These are phyloP conservation scores for Limnodromus scolopaceus DNA, from an alignment of 2,797 vertebrate genomes.

Conservation along the genomic window DNA sequence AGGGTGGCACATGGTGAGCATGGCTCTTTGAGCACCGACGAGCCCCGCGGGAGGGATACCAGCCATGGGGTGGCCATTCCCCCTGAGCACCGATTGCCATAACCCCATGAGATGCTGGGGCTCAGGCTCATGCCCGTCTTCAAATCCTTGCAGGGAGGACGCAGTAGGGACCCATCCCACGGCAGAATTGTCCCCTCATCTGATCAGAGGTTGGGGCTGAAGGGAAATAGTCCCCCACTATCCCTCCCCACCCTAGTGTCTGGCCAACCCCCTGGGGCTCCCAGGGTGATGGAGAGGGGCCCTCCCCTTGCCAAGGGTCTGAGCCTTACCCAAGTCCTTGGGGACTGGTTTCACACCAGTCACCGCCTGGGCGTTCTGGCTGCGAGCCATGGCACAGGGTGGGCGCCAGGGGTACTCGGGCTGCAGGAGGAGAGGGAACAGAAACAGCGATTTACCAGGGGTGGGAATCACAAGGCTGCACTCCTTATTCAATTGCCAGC, in stretches of 20 bases:
- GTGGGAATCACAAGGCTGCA: not conserved
- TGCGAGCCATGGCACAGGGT: slow-evolving; percentile 84
- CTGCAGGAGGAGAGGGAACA: not conserved
- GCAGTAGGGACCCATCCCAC: not conserved
- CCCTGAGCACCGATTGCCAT: fast-evolving
- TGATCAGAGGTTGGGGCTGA: not conserved
- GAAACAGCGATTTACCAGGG: not conserved
- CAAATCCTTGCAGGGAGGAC: not conserved
- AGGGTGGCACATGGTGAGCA: not conserved
- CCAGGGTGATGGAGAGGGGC: not conserved
- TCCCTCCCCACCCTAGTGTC: not conserved
- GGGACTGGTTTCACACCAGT: slow-evolving; percentile 82
- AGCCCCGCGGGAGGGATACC: not conserved
- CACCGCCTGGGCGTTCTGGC: slow-evolving; percentile 83
- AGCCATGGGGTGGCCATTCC: fast-evolving
- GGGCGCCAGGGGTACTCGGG: slow-evolving; percentile 90
- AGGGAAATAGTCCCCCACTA: not conserved
- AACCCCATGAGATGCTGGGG: not conserved
- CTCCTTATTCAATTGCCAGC: fast-evolving
- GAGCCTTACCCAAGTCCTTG: slow-evolving; percentile 86
- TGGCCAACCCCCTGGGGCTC: not conserved
- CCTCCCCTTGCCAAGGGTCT: not conserved
- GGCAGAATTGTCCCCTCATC: not conserved
- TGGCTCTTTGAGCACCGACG: fast-evolving
- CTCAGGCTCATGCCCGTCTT: not conserved